These are phyloP conservation scores for Scaeva pyrastri DNA, from an alignment of 2,888 invertebrate species.

Conservation along the genomic window DNA sequence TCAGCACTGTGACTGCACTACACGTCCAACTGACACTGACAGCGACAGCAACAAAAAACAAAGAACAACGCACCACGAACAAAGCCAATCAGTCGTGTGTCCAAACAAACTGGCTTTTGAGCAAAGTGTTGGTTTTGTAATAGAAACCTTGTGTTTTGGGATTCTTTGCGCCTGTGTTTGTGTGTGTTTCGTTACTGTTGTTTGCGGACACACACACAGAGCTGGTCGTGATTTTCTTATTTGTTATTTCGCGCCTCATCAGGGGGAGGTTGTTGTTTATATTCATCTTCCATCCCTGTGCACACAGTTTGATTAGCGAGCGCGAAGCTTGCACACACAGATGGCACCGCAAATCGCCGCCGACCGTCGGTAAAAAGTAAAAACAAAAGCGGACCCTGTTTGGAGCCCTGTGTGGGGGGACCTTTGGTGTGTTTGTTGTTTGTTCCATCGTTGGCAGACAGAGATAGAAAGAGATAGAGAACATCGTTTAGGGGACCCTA, in stretches of 20 bases:
- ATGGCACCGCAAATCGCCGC: slow-evolving; percentile 55
- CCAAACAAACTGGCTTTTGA: slow-evolving; percentile 69
- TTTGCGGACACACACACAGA: slow-evolving; percentile 42
- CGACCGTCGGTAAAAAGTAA: slow-evolving; percentile 62
- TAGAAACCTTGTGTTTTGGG: slow-evolving; percentile 19
- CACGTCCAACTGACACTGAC: slow-evolving; percentile 14
- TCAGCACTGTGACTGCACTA: not conserved
- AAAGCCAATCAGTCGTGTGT: slow-evolving; percentile 73
- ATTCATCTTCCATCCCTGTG: slow-evolving; percentile 59
- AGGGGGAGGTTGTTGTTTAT: slow-evolving; percentile 74
- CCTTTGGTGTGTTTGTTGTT: not conserved
- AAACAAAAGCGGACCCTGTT: slow-evolving; percentile 43
- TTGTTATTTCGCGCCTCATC: slow-evolving; percentile 68
- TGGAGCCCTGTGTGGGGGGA: slow-evolving; percentile 53
- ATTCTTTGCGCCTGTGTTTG: not conserved
- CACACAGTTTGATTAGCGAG: slow-evolving; percentile 74
- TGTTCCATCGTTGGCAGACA: slow-evolving; percentile 10
- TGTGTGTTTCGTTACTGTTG: slow-evolving; percentile 8
- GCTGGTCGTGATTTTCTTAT: slow-evolving; percentile 64
- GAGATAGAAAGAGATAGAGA: slow-evolving; percentile 38
- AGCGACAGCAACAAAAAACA: not conserved
- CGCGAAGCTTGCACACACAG: slow-evolving; percentile 67
- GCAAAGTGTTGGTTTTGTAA: slow-evolving; percentile 49
- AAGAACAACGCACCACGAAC: slow-evolving; percentile 35
- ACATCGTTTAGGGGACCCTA: slow-evolving; percentile 52